Conservation (phyloP, 2,797 vertebrate species). For the Labeo calbasu region DNA sequence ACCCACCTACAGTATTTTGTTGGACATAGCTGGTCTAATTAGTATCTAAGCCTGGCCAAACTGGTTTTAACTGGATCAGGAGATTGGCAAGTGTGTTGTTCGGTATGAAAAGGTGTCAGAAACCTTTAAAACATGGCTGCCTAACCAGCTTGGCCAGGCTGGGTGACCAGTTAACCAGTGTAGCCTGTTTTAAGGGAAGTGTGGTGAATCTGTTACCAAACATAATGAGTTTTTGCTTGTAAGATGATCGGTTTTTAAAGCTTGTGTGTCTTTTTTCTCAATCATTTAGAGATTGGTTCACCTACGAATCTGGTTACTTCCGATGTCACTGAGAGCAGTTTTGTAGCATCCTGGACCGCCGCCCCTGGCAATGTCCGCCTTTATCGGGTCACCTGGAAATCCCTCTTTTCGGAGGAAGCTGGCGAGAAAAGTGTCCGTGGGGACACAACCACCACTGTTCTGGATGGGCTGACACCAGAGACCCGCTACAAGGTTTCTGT, state of each 20-base stretch:
- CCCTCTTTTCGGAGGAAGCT: constrained; percentile 84
- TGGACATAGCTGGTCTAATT: too few species aligned
- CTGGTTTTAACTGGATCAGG: not conserved
- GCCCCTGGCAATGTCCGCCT: constrained; percentile 89
- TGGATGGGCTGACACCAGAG: constrained; percentile 91
- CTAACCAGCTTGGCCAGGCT: not conserved
- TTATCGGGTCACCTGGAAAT: constrained; percentile 92
- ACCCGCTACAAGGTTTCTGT: constrained; percentile 94
- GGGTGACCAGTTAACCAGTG: not conserved
- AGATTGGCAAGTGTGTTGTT: too few species aligned
- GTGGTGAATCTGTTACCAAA: not conserved
- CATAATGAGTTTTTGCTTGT: constrained; percentile 20
- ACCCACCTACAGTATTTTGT: not conserved
- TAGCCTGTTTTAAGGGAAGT: not conserved
- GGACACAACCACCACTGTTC: constrained; percentile 80
- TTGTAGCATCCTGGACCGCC: constrained; percentile 87
- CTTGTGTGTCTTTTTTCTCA: constrained; percentile 40
- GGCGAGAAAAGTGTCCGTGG: constrained; percentile 87
- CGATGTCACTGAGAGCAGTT: constrained; percentile 92
- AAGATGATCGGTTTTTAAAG: constrained; percentile 56
- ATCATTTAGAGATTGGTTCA: constrained; percentile 86
- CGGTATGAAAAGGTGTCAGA: not conserved
- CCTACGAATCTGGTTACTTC: constrained; percentile 89
- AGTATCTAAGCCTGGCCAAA: not conserved
- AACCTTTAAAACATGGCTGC: not conserved